Conservation (phyloP, 2,797 vertebrate genomes). For the Denticeps clupeoides region DNA sequence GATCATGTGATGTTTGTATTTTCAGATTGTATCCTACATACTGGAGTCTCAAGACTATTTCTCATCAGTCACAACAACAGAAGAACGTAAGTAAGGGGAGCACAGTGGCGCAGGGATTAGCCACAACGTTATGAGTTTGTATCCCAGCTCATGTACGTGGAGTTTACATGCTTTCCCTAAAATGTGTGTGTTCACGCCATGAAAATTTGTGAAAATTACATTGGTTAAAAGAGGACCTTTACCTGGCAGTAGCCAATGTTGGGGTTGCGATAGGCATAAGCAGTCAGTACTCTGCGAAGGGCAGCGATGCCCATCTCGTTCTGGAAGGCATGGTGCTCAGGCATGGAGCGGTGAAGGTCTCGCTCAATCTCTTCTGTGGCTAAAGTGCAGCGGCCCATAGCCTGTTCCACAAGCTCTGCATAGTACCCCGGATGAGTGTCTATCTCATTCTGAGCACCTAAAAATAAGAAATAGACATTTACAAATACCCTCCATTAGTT, state of each 20-base stretch:
- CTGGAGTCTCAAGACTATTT: no score
- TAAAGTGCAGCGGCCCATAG: constrained; percentile 74
- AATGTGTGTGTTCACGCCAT: not conserved
- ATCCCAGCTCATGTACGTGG: no score
- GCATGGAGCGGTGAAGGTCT: constrained; percentile 97
- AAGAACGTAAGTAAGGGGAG: no score
- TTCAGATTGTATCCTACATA: no score
- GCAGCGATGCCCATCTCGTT: constrained; percentile 89
- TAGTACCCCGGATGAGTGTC: constrained; percentile 85
- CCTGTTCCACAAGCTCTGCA: constrained; percentile 75
- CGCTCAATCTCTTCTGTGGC: constrained; percentile 95
- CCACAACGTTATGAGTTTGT: no score
- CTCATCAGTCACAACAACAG: no score
- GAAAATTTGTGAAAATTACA: no score
- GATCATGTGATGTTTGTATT: no score
- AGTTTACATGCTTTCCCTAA: no score
- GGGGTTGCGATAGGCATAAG: constrained; percentile 92
- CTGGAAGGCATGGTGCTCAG: constrained; percentile 92
- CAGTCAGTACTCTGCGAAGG: constrained; percentile 84
- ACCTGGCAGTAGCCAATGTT: constrained; percentile 96
- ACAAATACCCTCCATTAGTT: no score
- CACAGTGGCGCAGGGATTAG: no score
- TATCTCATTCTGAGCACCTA: constrained; percentile 93
- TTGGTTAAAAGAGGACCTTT: no score
- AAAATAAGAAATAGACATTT: not conserved